phyloP scores from a whole-genome alignment of 1,140 invertebrate genomes.

The Stegodyphus mimosarum region DNA sequence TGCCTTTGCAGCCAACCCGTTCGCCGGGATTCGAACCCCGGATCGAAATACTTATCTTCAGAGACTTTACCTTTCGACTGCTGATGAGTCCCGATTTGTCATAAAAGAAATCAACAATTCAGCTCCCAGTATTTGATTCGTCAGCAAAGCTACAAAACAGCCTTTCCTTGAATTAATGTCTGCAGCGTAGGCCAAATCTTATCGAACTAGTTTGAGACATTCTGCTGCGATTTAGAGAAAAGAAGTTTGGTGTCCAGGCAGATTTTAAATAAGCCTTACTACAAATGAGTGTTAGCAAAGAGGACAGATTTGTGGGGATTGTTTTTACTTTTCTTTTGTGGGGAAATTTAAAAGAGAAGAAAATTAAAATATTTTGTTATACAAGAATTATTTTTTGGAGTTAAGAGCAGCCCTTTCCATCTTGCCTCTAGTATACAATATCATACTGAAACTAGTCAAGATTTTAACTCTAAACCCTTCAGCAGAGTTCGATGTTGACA shows the following conservation, averaged over 20 bases:
- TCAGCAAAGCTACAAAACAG: background rate
- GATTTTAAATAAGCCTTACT: background rate
- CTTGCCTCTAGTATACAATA: background rate
- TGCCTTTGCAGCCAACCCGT: no score
- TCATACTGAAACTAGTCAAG: background rate
- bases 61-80: no score
- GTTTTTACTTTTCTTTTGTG: background rate
- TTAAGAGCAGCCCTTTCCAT: background rate
- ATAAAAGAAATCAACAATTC: background rate
- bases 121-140: background rate
- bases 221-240: background rate
- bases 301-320: background rate
- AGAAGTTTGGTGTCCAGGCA: background rate
- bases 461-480: background rate
- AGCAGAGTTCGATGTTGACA: background rate
- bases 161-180: background rate
- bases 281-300: background rate
- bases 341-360: background rate
- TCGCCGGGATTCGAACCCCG: no score
- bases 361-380: background rate
- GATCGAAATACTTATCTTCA: no score
- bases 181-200: background rate
- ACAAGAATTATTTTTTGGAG: background rate
- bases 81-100: background rate
- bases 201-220: background rate